phyloP scores from a whole-genome alignment of 2,113 vertebrate genomes.

The Nipponia nippon region DNA sequence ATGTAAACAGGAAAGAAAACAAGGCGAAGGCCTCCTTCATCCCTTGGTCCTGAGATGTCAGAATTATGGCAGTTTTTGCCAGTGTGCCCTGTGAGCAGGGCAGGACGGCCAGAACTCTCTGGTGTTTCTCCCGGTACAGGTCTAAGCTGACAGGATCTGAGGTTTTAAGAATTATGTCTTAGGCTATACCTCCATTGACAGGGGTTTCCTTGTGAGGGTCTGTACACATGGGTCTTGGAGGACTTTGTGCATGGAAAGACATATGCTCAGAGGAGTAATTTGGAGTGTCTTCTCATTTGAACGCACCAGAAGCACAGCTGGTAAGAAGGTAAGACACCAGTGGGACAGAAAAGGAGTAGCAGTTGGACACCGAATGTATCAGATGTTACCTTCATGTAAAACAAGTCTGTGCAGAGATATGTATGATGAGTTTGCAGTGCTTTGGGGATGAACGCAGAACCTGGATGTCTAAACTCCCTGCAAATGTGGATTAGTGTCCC shows the following conservation, averaged over 20 bases:
- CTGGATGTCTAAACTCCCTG: neutral
- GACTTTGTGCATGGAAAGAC: neutral
- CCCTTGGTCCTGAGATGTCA: neutral
- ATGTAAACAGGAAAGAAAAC: neutral
- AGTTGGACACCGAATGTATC: neutral
- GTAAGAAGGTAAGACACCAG: neutral
- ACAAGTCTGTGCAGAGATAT: neutral
- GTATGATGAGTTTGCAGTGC: neutral
- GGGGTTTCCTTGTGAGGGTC: neutral
- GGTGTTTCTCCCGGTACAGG: neutral
- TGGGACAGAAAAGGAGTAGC: neutral
- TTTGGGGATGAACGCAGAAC: neutral
- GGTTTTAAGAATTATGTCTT: neutral
- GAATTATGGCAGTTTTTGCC: neutral
- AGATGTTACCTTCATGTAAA: neutral
- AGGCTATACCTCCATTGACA: neutral
- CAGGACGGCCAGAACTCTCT: neutral
- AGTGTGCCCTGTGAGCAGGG: neutral
- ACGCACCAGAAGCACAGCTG: neutral
- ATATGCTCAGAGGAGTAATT: rapidly evolving
- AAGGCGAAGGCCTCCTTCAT: neutral
- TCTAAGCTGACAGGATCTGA: neutral
- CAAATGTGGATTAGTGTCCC: neutral
- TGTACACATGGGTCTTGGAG: neutral
- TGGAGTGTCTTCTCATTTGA: neutral